These are phyloP conservation scores for Cepaea nemoralis DNA, from an alignment of 1,140 invertebrate species.

Conservation along the genomic window DNA sequence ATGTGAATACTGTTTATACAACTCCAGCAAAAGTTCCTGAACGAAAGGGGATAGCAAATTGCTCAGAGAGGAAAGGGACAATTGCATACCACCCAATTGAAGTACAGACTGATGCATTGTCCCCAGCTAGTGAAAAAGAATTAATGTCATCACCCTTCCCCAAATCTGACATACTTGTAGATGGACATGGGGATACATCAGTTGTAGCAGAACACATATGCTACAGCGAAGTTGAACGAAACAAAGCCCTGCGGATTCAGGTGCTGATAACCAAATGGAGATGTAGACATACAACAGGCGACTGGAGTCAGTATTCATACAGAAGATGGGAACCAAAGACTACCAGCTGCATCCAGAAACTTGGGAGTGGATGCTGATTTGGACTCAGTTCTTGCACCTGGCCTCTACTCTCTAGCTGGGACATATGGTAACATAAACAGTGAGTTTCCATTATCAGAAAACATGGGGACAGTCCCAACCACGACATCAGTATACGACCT, in stretches of 20 bases:
- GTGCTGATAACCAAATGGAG: background rate
- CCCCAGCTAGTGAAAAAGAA: conserved; percentile 46
- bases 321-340: background rate
- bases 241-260: conserved; percentile 36
- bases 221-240: background rate
- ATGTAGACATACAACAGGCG: background rate
- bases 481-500: background rate
- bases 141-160: conserved; percentile 43
- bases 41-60: conserved; percentile 34
- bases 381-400: background rate
- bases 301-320: background rate
- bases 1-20: conserved; percentile 23
- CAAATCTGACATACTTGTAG: conserved; percentile 49
- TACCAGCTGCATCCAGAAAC: background rate
- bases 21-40: background rate
- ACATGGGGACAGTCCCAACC: too few relatives aligned
- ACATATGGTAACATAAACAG: background rate
- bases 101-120: conserved; percentile 49
- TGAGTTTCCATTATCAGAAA: background rate
- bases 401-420: background rate
- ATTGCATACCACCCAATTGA: conserved; percentile 46
- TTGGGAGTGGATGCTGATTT: background rate
- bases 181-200: conserved; percentile 41
- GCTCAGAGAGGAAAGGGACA: conserved; percentile 36
- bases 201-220: background rate